Conservation (phyloP, 2,888 invertebrate genomes). For the Thysanoteuthis rhombus region DNA sequence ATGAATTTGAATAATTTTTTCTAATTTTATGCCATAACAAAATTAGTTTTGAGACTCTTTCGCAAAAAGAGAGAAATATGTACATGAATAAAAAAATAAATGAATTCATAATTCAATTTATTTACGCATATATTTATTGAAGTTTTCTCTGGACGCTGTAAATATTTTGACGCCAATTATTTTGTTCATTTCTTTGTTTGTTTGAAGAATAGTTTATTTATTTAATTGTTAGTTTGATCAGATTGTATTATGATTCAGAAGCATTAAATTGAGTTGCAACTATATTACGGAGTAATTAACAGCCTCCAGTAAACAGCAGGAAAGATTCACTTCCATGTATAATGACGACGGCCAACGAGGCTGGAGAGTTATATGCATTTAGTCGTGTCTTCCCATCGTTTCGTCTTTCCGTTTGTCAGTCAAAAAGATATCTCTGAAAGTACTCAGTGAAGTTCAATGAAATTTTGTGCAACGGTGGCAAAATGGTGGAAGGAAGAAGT, state of each 20-base stretch:
- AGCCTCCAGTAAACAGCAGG: background rate
- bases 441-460: too few relatives aligned
- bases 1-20: background rate
- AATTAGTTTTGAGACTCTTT: background rate
- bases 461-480: too few relatives aligned
- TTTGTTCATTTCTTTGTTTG: too few relatives aligned
- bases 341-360: too few relatives aligned
- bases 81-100: background rate
- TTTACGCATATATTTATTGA: background rate
- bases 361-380: too few relatives aligned
- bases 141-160: background rate
- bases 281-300: background rate
- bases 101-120: background rate
- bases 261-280: background rate
- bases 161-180: background rate
- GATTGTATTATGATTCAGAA: background rate
- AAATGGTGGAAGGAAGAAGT: too few relatives aligned
- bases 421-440: too few relatives aligned
- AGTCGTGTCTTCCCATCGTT: too few relatives aligned
- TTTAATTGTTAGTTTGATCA: background rate
- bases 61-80: background rate
- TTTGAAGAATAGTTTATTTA: background rate
- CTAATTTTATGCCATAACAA: background rate
- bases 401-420: too few relatives aligned
- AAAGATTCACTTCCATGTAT: too few relatives aligned